These are phyloP conservation scores for Prietella phreatophila DNA, from an alignment of 2,113 vertebrate genomes.

Conservation along the genomic window DNA sequence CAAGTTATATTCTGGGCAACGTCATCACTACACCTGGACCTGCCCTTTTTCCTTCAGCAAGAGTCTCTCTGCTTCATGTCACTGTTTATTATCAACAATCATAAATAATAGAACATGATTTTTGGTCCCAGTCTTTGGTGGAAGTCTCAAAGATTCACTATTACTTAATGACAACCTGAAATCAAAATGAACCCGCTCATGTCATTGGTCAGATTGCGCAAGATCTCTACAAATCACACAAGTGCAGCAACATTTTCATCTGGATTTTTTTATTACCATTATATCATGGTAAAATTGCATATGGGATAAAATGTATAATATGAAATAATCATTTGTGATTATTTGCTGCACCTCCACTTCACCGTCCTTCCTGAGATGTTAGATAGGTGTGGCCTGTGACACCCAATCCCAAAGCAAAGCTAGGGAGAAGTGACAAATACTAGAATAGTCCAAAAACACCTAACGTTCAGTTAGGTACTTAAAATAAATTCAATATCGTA, in stretches of 20 bases:
- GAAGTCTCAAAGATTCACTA: not conserved
- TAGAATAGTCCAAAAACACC: no score
- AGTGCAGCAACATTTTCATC: not conserved
- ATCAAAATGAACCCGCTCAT: not conserved
- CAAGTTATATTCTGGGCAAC: not conserved
- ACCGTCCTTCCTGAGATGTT: not conserved
- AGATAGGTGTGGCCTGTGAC: no score
- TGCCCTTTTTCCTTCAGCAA: not conserved
- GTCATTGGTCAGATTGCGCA: not conserved
- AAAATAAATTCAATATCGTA: not conserved
- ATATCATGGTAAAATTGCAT: no score
- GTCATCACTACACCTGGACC: not conserved
- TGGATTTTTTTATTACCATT: not conserved
- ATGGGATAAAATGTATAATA: no score
- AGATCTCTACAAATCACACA: not conserved
- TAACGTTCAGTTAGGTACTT: no score
- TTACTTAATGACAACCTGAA: not conserved
- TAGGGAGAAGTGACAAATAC: not conserved
- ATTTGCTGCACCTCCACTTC: not conserved
- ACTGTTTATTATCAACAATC: not conserved
- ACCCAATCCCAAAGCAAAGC: not conserved
- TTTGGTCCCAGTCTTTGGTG: not conserved
- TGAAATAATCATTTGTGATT: no score
- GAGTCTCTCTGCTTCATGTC: not conserved
- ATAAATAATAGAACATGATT: not conserved